A percentile compares a stretch with the other conserved stretches of the same genome.
Evolutionary conservation across 2,888 invertebrate genomes (phyloP).

Genomic region (Alviniconcha strummeri): DNA sequence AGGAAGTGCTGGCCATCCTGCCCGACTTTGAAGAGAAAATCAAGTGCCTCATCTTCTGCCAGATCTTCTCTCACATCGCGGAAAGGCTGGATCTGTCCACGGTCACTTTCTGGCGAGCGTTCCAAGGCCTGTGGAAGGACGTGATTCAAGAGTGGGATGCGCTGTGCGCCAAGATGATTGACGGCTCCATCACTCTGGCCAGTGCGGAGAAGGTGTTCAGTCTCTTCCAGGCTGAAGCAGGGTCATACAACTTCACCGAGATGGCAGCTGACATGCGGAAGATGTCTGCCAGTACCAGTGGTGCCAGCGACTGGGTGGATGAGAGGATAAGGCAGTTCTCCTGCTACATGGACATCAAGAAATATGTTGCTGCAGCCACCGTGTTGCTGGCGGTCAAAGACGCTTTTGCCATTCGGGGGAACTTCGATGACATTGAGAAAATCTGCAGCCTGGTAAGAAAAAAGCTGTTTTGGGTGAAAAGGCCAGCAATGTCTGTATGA

Average conservation of each 20-base stretch:
- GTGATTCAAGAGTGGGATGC: conserved; percentile 23
- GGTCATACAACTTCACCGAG: conserved; percentile 9
- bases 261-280: conserved; percentile 27
- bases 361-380: conserved; percentile 44
- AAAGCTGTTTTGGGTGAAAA: too few species aligned
- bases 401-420: conserved; percentile 42
- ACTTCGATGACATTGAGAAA: conserved; percentile 40
- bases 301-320: conserved; percentile 27
- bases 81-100: not conserved
- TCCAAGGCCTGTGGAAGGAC: conserved; percentile 19
- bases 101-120: conserved; percentile 3
- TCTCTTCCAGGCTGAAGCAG: conserved; percentile 16
- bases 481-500: too few species aligned
- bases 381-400: conserved; percentile 41
- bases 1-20: not conserved
- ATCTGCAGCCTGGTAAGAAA: conserved; percentile 31
- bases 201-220: conserved; percentile 23
- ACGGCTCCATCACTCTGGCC: conserved; percentile 27
- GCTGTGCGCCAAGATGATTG: conserved; percentile 11
- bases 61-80: not conserved
- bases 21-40: not conserved
- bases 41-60: not conserved
- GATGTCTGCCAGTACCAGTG: conserved; percentile 21
- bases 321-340: conserved; percentile 44
- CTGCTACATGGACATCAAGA: conserved; percentile 40